Percentiles rank a stretch among this genome's conserved stretches.
These are phyloP conservation scores for Rhincodon typus DNA, from an alignment of 2,797 vertebrate genomes.

Conservation along the genomic window DNA sequence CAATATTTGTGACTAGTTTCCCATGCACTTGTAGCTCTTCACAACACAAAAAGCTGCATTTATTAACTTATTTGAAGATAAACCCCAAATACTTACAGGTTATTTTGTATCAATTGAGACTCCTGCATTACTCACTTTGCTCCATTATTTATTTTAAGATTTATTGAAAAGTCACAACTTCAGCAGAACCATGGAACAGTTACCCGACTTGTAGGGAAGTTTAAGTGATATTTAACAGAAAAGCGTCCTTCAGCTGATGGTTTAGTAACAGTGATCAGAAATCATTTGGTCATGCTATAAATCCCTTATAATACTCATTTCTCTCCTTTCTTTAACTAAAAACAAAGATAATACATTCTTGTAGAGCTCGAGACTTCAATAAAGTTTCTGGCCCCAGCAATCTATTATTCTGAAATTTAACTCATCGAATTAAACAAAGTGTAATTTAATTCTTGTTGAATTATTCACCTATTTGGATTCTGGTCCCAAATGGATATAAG, in stretches of 20 bases:
- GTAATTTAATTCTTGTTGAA: neutral
- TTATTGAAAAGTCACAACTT: neutral
- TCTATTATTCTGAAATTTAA: neutral
- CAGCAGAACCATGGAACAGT: neutral
- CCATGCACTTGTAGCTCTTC: neutral
- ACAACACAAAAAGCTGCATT: neutral
- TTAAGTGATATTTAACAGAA: neutral
- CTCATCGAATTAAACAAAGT: neutral
- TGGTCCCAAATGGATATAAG: too few relatives aligned
- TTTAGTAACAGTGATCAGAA: neutral
- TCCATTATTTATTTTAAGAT: neutral
- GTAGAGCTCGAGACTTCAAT: neutral
- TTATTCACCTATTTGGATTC: neutral
- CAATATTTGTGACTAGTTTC: neutral
- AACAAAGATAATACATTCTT: neutral
- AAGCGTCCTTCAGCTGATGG: neutral
- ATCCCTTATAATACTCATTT: neutral
- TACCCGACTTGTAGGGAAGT: neutral
- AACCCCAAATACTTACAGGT: neutral
- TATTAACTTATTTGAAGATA: neutral
- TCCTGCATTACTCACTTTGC: neutral
- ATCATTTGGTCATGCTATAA: neutral
- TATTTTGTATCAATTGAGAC: conserved; percentile 4
- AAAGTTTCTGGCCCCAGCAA: neutral
- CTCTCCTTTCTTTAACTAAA: neutral